phyloP scores from a whole-genome alignment of 2,888 invertebrate species.

The Diarsia dahlii region DNA sequence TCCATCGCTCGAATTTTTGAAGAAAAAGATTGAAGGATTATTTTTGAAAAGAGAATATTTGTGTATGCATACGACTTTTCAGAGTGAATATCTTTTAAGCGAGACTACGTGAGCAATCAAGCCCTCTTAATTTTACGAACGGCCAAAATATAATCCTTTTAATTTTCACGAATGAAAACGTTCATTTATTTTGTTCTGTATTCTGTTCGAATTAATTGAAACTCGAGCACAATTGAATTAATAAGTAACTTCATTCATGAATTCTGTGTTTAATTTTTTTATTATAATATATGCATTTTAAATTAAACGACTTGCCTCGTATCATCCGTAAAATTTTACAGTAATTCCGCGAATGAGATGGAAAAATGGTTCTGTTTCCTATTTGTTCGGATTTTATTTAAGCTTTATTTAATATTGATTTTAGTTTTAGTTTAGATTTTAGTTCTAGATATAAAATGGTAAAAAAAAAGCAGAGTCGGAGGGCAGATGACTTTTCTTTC shows the following conservation, averaged over 20 bases:
- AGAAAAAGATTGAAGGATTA: conserved; percentile 13
- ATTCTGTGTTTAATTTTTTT: neutral
- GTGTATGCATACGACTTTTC: neutral
- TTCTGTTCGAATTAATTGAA: conserved; percentile 37
- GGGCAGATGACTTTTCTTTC: neutral
- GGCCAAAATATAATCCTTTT: conserved; percentile 47
- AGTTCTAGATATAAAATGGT: neutral
- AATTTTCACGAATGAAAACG: conserved; percentile 40
- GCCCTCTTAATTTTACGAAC: conserved; percentile 32
- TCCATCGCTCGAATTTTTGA: conserved; percentile 14
- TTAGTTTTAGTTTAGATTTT: too few relatives aligned
- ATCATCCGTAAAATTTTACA: neutral
- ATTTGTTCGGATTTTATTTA: neutral
- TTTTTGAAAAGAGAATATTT: conserved; percentile 12
- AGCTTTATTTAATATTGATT: neutral
- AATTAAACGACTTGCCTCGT: conserved; percentile 11
- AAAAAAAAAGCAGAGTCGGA: neutral
- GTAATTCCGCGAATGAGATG: neutral
- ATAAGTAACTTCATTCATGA: conserved; percentile 32
- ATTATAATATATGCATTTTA: conserved; percentile 17
- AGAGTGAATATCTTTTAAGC: conserved; percentile 23
- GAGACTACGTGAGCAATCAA: conserved; percentile 16
- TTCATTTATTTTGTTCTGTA: conserved; percentile 35
- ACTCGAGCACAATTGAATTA: conserved; percentile 30
- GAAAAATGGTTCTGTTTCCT: neutral